phyloP scores from a whole-genome alignment of 2,113 vertebrate species.

The human (Homo sapiens) region DNA sequence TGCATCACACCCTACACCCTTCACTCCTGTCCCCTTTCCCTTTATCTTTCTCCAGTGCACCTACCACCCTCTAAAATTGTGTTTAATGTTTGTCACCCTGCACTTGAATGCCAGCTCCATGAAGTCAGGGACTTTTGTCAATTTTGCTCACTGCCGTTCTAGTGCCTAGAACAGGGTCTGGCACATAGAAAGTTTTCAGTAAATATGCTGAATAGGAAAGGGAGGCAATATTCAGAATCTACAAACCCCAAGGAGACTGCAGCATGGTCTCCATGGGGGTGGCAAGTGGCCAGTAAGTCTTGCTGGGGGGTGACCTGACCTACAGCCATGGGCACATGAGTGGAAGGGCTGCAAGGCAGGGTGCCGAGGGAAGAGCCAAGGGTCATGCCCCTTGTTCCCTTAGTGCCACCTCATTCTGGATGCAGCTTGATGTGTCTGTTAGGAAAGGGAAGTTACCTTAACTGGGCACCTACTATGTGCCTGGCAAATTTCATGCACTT shows the following conservation, averaged over 20 bases:
- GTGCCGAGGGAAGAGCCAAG: background rate
- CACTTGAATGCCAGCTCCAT: background rate
- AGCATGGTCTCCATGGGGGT: too few species aligned
- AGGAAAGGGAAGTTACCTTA: background rate
- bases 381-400: background rate
- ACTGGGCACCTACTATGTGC: background rate
- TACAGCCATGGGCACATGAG: background rate
- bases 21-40: background rate
- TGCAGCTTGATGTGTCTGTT: background rate
- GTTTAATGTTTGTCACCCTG: background rate
- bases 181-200: background rate
- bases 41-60: background rate
- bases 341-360: background rate
- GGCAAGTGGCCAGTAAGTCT: background rate
- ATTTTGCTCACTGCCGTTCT: background rate
- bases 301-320: background rate
- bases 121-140: background rate
- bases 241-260: background rate
- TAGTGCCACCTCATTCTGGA: background rate
- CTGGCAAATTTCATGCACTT: background rate
- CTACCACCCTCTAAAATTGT: background rate
- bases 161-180: background rate
- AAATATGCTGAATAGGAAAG: background rate
- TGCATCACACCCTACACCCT: background rate
- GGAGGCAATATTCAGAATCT: background rate